A percentile compares a stretch with the other conserved stretches of the same genome.
Conservation (phyloP, 2,113 vertebrate genomes). For the Cariama cristata region DNA sequence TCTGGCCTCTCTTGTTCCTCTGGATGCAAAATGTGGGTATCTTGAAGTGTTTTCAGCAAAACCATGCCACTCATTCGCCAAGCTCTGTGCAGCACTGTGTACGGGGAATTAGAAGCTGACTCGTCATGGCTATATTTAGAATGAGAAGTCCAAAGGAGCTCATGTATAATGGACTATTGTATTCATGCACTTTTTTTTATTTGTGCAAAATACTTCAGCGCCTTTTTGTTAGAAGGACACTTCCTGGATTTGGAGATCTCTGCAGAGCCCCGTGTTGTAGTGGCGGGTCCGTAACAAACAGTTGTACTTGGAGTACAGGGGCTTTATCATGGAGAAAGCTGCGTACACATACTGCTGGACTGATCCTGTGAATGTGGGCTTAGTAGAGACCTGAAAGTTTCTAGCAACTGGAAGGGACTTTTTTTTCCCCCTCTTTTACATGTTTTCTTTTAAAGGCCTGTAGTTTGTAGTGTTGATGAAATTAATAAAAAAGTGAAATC, state of each 20-base stretch:
- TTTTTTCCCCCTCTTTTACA: not conserved
- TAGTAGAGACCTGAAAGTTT: not conserved
- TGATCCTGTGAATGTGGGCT: not conserved
- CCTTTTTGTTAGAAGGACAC: not conserved
- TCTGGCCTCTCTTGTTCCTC: not conserved
- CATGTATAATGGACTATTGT: rapidly evolving
- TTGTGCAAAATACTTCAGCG: not conserved
- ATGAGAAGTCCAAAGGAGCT: rapidly evolving
- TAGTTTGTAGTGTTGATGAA: not conserved
- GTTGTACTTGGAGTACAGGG: not conserved
- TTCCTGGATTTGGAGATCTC: not conserved
- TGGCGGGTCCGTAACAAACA: not conserved
- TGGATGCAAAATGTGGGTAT: not conserved
- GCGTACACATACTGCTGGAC: not conserved
- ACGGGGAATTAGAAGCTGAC: not conserved
- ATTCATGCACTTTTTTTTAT: not conserved
- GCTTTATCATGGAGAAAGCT: not conserved
- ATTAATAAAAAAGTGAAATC: not conserved
- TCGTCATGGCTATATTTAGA: rapidly evolving
- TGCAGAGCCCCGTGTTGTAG: not conserved
- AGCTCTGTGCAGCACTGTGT: rapidly evolving
- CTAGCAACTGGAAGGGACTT: not conserved
- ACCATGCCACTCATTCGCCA: not conserved
- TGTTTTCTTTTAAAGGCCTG: not conserved
- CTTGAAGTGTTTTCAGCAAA: not conserved